Base-by-base conservation (phyloP, 2,888 invertebrate genomes). In the Eupithecia exiguata region DNA sequence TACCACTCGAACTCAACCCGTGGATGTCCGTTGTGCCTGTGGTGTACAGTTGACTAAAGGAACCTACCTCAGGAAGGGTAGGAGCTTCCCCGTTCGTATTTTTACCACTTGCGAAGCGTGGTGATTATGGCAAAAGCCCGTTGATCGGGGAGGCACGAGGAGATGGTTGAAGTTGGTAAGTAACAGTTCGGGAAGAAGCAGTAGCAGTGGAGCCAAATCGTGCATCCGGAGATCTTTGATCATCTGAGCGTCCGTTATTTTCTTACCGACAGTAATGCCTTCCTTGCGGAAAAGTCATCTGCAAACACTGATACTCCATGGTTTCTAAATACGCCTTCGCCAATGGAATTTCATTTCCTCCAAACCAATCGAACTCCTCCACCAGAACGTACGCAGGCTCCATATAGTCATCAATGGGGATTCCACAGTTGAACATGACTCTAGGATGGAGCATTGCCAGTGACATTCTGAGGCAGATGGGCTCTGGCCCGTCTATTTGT, bases 351-450 rank as follows among this genome's bases (percentile, higher is more conserved):
- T 86, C 85, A 38, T 80, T 78, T 70, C 92, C 91, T 1, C 81
- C 80, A 43, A 93, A 93, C 92, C 92, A 94, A 71, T 91, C 88
- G 61, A 94, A 92, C 12, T 80, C 81, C 76, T 94, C 94, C 69
- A 94, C 58, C 0, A 94, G 71, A 30, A 93, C 35, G 78, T 94
- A 87, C 0, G 89, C 88, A n/a, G 88, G 84, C 74, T 93, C 91
- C 10, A 91, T 86, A 38, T 84, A 83, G 25, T 91, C 90, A 0
- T 79, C 72, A 3, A 90, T 77, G 0, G 87, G 86, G 3, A 85
- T 77, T 3, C 91, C 90, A 77, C 86, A 82, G 68, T 94, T 91
- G 0, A 84, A 43, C 6, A 93, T 78, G 1, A 93, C 75, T 62
- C 91, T 89, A 18, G 94, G 92, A 78, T 92, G 89, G 0, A 94